These are phyloP conservation scores for Oreochromis tanganicae DNA, from an alignment of 2,113 vertebrate species.

Conservation along the genomic window DNA sequence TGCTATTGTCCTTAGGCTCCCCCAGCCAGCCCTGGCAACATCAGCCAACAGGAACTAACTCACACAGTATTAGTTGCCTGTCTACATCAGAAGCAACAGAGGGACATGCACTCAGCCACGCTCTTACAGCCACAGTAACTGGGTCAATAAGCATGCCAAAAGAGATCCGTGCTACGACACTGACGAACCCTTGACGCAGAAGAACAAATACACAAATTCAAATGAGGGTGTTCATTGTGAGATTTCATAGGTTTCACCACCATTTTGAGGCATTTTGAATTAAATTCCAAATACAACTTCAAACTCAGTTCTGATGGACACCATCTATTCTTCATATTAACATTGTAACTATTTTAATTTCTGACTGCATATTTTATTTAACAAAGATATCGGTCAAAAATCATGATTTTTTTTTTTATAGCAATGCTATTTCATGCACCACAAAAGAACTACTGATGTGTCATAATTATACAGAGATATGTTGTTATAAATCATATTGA, in stretches of 20 bases:
- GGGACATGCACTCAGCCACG: neutral
- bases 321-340: neutral
- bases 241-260: neutral
- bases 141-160: constrained; percentile 20
- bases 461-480: neutral
- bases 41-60: constrained; percentile 2
- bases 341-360: neutral
- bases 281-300: neutral
- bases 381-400: neutral
- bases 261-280: neutral
- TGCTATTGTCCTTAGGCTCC: constrained; percentile 18
- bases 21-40: neutral
- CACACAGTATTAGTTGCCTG: constrained; percentile 16
- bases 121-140: constrained; percentile 16
- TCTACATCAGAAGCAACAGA: constrained; percentile 16
- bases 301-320: neutral
- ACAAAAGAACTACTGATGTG: neutral
- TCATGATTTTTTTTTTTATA: neutral
- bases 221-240: neutral
- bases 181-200: neutral
- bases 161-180: neutral
- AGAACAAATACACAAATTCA: neutral
- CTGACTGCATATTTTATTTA: neutral
- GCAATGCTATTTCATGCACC: neutral
- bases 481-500: neutral